Conservation (phyloP, 2,888 invertebrate genomes). For the Lamproptera curius region DNA sequence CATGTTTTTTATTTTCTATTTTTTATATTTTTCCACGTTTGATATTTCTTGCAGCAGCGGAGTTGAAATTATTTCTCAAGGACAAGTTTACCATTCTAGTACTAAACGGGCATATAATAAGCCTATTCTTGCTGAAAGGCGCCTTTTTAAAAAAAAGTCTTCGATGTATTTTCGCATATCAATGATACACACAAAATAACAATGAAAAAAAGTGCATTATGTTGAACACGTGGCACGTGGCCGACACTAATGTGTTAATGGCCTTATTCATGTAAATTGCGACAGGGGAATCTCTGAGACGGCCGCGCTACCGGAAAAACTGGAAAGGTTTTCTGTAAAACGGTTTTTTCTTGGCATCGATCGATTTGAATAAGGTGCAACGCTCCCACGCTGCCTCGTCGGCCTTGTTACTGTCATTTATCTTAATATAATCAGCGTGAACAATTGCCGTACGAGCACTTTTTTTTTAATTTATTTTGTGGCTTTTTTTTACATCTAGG, state of each 20-base stretch:
- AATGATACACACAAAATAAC: no score
- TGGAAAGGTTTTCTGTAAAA: conserved; percentile 62
- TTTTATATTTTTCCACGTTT: no score
- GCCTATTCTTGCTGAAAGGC: no score
- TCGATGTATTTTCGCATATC: no score
- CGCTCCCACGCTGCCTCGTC: conserved; percentile 56
- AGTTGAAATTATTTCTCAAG: no score
- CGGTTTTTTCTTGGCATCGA: conserved; percentile 41
- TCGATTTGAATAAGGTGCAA: conserved; percentile 59
- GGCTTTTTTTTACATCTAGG: conserved; percentile 8
- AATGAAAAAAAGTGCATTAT: no score
- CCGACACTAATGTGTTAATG: conserved; percentile 20
- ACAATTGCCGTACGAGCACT: conserved; percentile 20
- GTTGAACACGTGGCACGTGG: conserved; percentile 14
- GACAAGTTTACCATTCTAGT: no score
- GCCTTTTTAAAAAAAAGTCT: no score
- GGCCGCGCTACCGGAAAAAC: conserved; percentile 70
- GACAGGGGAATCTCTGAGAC: conserved; percentile 34
- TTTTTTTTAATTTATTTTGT: conserved; percentile 25
- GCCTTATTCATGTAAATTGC: conserved; percentile 41
- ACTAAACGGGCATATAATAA: no score
- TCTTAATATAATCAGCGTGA: conserved; percentile 28
- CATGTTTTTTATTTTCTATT: no score
- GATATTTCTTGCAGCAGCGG: no score
- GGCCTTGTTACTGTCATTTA: conserved; percentile 38